Evolutionary conservation across 2,113 vertebrate species (phyloP).

Genomic region (Arenaria interpres): DNA sequence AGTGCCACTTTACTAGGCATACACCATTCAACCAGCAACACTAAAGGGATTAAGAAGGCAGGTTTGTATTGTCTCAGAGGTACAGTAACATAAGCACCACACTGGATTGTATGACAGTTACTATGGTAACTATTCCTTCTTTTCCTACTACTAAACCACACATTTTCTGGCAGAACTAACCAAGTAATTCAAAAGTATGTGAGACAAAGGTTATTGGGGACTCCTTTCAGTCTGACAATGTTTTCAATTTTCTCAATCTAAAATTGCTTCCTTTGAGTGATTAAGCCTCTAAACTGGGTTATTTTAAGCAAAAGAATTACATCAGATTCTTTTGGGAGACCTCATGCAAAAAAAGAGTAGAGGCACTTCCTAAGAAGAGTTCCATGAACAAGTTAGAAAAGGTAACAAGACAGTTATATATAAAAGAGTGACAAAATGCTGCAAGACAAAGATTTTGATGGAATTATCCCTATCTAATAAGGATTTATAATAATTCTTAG

Average conservation of each 20-base stretch:
- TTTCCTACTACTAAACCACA: not conserved
- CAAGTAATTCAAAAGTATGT: not conserved
- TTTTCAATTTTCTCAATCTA: not conserved
- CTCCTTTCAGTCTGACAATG: not conserved
- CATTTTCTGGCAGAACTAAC: not conserved
- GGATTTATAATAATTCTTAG: not conserved
- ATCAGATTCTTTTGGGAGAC: not conserved
- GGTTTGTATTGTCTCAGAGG: conserved; percentile 54
- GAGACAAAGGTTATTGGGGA: not conserved
- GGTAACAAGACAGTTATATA: not conserved
- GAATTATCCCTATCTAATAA: not conserved
- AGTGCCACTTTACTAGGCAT: conserved; percentile 44
- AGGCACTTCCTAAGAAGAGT: not conserved
- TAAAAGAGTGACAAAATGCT: not conserved
- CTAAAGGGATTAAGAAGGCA: conserved; percentile 58
- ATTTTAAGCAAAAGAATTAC: not conserved
- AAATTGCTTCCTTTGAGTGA: not conserved
- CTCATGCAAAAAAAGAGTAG: not conserved
- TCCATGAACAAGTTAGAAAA: not conserved
- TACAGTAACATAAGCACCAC: conserved; percentile 32
- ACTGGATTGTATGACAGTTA: conserved; percentile 49
- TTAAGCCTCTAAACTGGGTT: not conserved
- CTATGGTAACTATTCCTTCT: conserved; percentile 50
- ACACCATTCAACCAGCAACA: conserved; percentile 44
- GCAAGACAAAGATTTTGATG: not conserved